Evolutionary conservation across 2,888 invertebrate genomes (phyloP).

Genomic region (Idaea biselata): DNA sequence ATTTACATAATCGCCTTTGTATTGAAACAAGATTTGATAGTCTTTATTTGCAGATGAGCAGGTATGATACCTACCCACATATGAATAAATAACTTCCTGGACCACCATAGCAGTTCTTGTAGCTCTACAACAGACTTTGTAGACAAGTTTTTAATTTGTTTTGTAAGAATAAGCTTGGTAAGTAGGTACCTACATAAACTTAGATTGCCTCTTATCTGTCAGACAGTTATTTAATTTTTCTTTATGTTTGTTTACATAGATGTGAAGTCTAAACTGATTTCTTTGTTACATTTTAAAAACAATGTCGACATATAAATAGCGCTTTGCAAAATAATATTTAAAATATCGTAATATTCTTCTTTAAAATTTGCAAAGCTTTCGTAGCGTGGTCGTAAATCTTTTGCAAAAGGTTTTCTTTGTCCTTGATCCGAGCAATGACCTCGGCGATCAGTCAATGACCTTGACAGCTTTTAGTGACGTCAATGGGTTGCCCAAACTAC

Average conservation of each 20-base stretch:
- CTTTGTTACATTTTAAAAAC: no score
- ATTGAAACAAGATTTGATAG: neutral
- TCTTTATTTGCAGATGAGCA: neutral
- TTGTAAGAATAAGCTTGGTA: no score
- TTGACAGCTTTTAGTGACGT: neutral
- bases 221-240: no score
- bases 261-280: no score
- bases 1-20: neutral
- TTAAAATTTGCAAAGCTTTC: neutral
- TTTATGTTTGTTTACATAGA: no score
- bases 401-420: neutral
- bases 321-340: no score
- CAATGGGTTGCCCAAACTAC: neutral
- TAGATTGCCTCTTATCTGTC: no score
- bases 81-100: neutral
- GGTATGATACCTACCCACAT: neutral
- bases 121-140: no score
- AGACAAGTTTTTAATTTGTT: no score
- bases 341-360: no score
- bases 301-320: no score
- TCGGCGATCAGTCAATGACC: neutral
- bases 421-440: neutral
- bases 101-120: neutral
- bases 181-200: no score
- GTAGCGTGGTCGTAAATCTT: neutral